phyloP scores from a whole-genome alignment of 2,888 invertebrate genomes.

The Drosophila longiperda region DNA sequence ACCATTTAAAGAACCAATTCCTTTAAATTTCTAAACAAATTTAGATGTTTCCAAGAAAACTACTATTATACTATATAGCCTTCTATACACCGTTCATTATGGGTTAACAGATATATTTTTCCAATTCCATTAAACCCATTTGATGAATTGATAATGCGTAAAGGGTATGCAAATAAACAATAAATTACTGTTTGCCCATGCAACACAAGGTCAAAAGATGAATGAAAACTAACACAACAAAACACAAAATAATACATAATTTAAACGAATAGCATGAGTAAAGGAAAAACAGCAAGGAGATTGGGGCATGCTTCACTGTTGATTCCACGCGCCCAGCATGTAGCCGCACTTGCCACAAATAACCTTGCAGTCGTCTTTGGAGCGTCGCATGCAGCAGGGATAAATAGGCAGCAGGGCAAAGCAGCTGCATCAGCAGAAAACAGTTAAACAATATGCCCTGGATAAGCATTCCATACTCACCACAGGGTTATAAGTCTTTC shows the following conservation, averaged over 20 bases:
- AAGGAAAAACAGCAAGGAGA: conserved; percentile 15
- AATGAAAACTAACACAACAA: conserved; percentile 39
- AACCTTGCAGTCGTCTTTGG: conserved; percentile 73
- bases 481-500: conserved; percentile 70
- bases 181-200: conserved; percentile 19
- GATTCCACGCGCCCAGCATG: conserved; percentile 76
- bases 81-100: not conserved
- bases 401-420: conserved; percentile 75
- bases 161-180: conserved; percentile 13
- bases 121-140: not conserved
- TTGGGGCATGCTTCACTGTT: conserved; percentile 42
- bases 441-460: not conserved
- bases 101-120: not conserved
- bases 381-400: conserved; percentile 67
- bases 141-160: not conserved
- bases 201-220: conserved; percentile 47
- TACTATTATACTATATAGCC: not conserved
- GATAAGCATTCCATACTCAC: conserved; percentile 43
- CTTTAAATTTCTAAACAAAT: not conserved
- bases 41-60: not conserved
- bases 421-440: conserved; percentile 57
- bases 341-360: conserved; percentile 78
- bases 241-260: conserved; percentile 5
- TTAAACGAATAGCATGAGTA: conserved; percentile 14
- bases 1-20: not conserved